Conservation (phyloP, 1,140 invertebrate species). For the Ditylenchus dipsaci region DNA sequence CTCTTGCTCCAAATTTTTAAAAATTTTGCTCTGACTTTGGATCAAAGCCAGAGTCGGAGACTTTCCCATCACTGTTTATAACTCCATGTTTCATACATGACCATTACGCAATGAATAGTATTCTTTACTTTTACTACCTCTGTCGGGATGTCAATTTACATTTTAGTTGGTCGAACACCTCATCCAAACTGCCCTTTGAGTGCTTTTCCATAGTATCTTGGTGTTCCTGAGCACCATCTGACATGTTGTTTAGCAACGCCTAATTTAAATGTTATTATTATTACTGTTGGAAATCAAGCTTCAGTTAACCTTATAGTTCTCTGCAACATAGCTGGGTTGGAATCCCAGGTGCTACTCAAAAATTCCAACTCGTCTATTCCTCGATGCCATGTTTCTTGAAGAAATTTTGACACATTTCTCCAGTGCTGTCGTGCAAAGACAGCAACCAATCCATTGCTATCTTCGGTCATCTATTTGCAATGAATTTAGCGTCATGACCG, state of each 20-base stretch:
- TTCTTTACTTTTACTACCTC: not conserved
- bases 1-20: too few species aligned
- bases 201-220: too few species aligned
- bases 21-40: too few species aligned
- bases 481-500: constrained; percentile 2
- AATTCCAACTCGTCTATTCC: constrained; percentile 68
- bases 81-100: too few species aligned
- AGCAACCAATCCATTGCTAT: constrained; percentile 14
- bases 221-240: not conserved
- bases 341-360: constrained; percentile 11
- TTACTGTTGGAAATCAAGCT: not conserved
- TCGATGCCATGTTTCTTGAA: constrained; percentile 71
- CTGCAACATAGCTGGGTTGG: constrained; percentile 3
- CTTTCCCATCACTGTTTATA: too few species aligned
- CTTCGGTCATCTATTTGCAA: constrained; percentile 3
- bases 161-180: constrained; percentile 8
- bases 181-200: not conserved
- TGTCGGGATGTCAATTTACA: not conserved
- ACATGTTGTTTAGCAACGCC: constrained; percentile 9
- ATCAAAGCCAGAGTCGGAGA: too few species aligned
- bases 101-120: too few species aligned
- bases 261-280: not conserved
- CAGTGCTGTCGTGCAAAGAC: constrained; percentile 47
- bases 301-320: too few species aligned
- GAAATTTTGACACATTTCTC: constrained; percentile 64